Base-by-base conservation (phyloP, 2,113 vertebrate genomes). In the Paedocypris sp. region DNA sequence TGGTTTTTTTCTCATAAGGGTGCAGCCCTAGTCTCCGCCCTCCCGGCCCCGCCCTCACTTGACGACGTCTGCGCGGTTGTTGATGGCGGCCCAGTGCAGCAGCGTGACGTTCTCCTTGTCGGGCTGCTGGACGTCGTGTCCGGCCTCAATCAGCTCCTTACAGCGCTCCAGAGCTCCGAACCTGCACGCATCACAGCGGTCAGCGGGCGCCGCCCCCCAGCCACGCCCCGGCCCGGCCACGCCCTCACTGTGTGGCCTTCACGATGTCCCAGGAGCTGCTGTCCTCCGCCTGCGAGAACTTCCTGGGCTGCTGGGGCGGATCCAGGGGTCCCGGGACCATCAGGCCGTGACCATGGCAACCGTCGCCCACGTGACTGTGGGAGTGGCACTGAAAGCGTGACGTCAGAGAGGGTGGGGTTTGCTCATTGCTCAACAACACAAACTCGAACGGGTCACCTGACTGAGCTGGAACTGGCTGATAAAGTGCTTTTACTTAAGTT, bases 71-170 rank as follows among this genome's bases (percentile, higher is more conserved):
- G 77, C 73, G 28, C 93, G 87, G 82, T 95, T 99, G 83, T 98
- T 99, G 76, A 98, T 98, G 19, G 95, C 90, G 3, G 93, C 93
- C 95, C 95, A 99, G 74, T 99, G 95, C 74, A 99, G 88, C 64
- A 97, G 79, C 0, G 93, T 88, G 29, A 97, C 93, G 5, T 96
- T 99, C 81, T 99, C 95, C 72, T 88, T 93, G 80, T 99, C 95
- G 3, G 91, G 90, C 26, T 91, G 91, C 51, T 86, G 75, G 68
- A 98, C 87, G 32, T 98, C 92, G 16, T 92, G 96, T 38, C 94
- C 94, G 1, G 93, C 91, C 52, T 98, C 94, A 6, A 99, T 78
- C 69, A 99, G 81, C 68, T 98, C 94, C 75, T 89, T 92, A 77
- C 94, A 98, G 33, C 92, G 82, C 33, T 97, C 93, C 3, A 93